A percentile compares a stretch with the other conserved stretches of the same genome.
Evolutionary conservation across 2,113 vertebrate species (phyloP).

Genomic region (Chunga burmeisteri): DNA sequence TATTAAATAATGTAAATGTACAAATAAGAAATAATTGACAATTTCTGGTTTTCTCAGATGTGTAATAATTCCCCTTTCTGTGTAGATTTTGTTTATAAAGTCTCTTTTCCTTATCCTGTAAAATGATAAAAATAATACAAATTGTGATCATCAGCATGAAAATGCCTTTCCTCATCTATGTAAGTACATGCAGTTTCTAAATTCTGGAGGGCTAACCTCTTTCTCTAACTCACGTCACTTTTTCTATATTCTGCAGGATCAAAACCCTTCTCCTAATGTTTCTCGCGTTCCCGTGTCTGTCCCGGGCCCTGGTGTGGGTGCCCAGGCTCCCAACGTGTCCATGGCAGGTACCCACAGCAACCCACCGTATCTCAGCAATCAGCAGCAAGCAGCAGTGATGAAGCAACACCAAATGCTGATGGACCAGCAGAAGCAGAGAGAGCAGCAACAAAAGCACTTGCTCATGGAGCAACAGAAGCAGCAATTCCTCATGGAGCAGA

Average conservation of each 20-base stretch:
- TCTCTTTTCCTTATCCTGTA: not conserved
- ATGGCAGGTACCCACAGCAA: conserved; percentile 82
- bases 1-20: not conserved
- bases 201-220: not conserved
- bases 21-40: not conserved
- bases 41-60: not conserved
- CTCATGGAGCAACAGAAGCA: conserved; percentile 78
- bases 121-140: not conserved
- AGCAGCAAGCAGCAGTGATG: conserved; percentile 83
- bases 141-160: not conserved
- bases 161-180: not conserved
- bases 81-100: not conserved
- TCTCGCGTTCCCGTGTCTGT: conserved; percentile 77
- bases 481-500: conserved; percentile 82
- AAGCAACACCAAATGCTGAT: conserved; percentile 87
- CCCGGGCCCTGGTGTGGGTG: conserved; percentile 71
- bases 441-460: conserved; percentile 78
- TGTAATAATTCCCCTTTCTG: not conserved
- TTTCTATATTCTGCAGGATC: conserved; percentile 78
- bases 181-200: not conserved
- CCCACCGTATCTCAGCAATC: conserved; percentile 80
- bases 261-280: conserved; percentile 75
- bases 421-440: conserved; percentile 84
- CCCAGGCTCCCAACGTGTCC: conserved; percentile 75
- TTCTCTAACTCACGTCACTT: not conserved